Percentiles rank a stretch among this genome's conserved stretches.
Conservation (phyloP, 1,140 invertebrate genomes). For the Drosophila cardini region DNA sequence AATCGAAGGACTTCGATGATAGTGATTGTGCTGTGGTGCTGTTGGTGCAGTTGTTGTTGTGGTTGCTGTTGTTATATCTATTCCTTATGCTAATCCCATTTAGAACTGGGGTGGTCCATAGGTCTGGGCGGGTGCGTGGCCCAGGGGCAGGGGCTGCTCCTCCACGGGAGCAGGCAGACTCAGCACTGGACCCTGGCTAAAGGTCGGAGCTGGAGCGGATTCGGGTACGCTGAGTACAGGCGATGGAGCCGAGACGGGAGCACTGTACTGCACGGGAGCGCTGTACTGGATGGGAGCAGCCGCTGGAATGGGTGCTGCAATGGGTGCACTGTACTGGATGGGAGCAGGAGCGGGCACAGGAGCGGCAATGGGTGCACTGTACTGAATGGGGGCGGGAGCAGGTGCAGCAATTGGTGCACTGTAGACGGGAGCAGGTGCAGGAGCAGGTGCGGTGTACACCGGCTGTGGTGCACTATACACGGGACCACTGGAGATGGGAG, state of each 20-base stretch:
- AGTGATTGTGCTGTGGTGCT: constrained; percentile 23
- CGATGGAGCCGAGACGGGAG: constrained; percentile 22
- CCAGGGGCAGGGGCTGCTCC: constrained; percentile 56
- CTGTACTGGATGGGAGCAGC: constrained; percentile 15
- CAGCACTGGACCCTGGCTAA: constrained; percentile 40
- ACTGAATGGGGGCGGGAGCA: constrained; percentile 18
- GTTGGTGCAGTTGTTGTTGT: constrained; percentile 6
- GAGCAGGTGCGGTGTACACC: constrained; percentile 26
- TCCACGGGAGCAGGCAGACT: constrained; percentile 57
- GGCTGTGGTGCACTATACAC: constrained; percentile 14
- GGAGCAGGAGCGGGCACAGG: constrained; percentile 26
- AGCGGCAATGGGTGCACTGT: constrained; percentile 23
- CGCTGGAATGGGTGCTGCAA: constrained; percentile 3
- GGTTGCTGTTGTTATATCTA: constrained; percentile 13
- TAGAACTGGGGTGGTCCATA: constrained; percentile 72
- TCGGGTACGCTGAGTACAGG: constrained; percentile 49
- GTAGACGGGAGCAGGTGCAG: constrained; percentile 23
- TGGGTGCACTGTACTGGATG: constrained; percentile 8
- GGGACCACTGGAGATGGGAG: constrained; percentile 35
- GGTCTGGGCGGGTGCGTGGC: constrained; percentile 68
- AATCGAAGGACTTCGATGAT: constrained; percentile 7
- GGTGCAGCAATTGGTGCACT: constrained; percentile 20
- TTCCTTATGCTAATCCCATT: not conserved
- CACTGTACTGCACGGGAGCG: constrained; percentile 11
- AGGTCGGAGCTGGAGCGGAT: constrained; percentile 28